Conservation (phyloP, 2,113 vertebrate species). For the Rattus norvegicus region GRCr8 NC_086034.1:88152501-88153000, state of each 20-base stretch:
- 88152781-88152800: not conserved
- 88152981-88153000: not conserved
- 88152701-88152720: not conserved
- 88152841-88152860: not conserved
- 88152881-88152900: not conserved
- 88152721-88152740: not conserved
- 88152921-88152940: not conserved
- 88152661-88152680: conserved; percentile 51
- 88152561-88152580: conserved; percentile 38
- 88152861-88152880: not conserved
- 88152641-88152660: conserved; percentile 8
- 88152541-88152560: conserved; percentile 20
- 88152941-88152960: not conserved
- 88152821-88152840: not conserved
- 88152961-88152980: not conserved
- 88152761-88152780: not conserved
- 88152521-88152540: not conserved
- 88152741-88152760: not conserved
- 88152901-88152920: conserved; percentile 19
- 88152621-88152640: not conserved
- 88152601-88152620: conserved; percentile 25
- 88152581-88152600: not conserved
- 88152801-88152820: conserved; percentile 51
- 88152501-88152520: not conserved
- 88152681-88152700: not conserved